These are phyloP conservation scores for Sebastes goodei DNA, from an alignment of 2,797 vertebrate species.

Conservation along the genomic window DNA sequence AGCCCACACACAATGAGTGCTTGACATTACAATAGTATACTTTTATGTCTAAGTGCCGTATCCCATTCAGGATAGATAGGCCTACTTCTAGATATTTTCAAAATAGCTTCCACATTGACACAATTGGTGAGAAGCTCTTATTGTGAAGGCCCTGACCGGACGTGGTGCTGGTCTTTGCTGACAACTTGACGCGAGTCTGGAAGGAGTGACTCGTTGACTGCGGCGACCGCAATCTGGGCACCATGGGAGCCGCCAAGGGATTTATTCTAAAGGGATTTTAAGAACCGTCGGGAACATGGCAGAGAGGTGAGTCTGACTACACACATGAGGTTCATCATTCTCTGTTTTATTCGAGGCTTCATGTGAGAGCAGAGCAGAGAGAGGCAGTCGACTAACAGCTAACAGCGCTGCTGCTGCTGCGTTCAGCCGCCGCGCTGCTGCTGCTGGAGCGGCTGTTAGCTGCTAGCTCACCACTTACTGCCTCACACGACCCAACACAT, in stretches of 20 bases:
- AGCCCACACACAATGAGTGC: too few relatives aligned
- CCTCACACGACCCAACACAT: constrained; percentile 1
- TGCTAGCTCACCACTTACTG: constrained; percentile 35
- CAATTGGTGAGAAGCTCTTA: constrained; percentile 1
- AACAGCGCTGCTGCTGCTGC: not conserved
- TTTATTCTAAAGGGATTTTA: constrained; percentile 70
- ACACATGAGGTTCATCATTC: not conserved
- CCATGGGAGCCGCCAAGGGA: constrained; percentile 75
- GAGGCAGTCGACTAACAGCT: constrained; percentile 37
- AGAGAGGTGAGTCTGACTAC: constrained; percentile 73
- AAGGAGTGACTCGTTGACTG: constrained; percentile 72
- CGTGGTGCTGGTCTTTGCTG: rapidly evolving
- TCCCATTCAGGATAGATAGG: not conserved
- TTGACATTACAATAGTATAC: not conserved
- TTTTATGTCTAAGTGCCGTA: not conserved
- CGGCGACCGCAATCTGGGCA: constrained; percentile 74
- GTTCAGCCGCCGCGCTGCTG: not conserved
- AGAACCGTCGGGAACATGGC: constrained; percentile 75
- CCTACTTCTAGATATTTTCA: not conserved
- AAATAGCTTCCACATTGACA: not conserved
- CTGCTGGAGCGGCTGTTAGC: constrained; percentile 25
- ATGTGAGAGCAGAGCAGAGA: not conserved
- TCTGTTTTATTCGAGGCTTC: not conserved
- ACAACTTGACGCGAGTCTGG: not conserved
- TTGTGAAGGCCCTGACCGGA: constrained; percentile 36